phyloP scores from a whole-genome alignment of 2,888 invertebrate genomes.

The Strigamia crassipes region DNA sequence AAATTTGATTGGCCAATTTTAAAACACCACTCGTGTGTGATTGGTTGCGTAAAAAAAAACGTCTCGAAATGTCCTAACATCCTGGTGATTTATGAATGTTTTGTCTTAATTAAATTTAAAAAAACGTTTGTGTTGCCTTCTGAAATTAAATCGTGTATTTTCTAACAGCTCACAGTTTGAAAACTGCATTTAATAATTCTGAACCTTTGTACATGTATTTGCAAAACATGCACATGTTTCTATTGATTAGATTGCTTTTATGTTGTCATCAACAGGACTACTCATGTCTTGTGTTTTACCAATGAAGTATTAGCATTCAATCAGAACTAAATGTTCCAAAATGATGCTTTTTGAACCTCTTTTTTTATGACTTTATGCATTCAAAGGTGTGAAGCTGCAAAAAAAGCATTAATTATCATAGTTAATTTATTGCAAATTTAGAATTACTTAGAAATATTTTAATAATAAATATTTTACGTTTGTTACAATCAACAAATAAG shows the following conservation, averaged over 20 bases:
- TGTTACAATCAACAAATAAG: too few relatives aligned
- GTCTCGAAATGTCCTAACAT: too few relatives aligned
- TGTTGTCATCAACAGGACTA: not conserved
- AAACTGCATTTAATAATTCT: not conserved
- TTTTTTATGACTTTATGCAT: not conserved
- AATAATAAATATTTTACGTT: too few relatives aligned
- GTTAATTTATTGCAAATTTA: not conserved
- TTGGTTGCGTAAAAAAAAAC: too few relatives aligned
- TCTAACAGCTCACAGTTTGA: not conserved
- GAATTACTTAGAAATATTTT: not conserved
- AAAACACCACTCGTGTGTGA: too few relatives aligned
- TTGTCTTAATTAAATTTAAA: not conserved
- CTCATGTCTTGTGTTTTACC: not conserved
- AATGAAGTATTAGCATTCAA: not conserved
- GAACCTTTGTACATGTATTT: not conserved
- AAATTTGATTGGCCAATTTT: too few relatives aligned
- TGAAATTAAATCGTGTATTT: not conserved
- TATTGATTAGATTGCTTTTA: not conserved
- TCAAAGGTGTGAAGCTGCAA: not conserved
- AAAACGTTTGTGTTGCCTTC: not conserved
- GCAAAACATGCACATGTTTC: not conserved
- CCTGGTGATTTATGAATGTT: too few relatives aligned
- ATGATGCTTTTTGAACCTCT: not conserved
- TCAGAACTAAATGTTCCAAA: not conserved
- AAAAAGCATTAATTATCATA: not conserved